Conservation (phyloP, 2,113 vertebrate species). For the Hassar affinis region DNA sequence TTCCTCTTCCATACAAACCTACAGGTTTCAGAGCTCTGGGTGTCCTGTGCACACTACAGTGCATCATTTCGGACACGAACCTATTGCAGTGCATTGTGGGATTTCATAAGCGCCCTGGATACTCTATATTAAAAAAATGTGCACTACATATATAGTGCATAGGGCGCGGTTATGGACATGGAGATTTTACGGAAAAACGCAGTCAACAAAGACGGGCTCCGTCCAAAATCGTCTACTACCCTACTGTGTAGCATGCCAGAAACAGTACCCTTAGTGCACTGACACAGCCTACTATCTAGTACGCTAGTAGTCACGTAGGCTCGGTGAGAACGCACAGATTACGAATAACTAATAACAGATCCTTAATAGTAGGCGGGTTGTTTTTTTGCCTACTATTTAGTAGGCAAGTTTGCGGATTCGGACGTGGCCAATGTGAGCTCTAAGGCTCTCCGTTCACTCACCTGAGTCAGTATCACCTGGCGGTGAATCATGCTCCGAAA, state of each 20-base stretch:
- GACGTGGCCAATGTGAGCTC: not conserved
- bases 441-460: conserved; percentile 24
- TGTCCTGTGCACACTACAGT: not conserved
- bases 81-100: conserved; percentile 2
- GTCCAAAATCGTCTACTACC: not conserved
- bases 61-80: not conserved
- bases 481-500: conserved; percentile 58
- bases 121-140: not conserved
- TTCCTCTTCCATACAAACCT: not conserved
- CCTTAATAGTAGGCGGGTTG: not conserved
- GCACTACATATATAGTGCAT: not conserved
- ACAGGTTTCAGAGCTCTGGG: not conserved
- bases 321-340: not conserved
- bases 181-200: not conserved
- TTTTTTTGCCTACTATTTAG: not conserved
- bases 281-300: too few relatives aligned
- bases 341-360: too few relatives aligned
- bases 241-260: not conserved
- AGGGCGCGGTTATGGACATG: not conserved
- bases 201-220: not conserved
- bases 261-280: not conserved
- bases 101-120: not conserved
- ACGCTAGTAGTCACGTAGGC: not conserved
- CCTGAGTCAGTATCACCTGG: conserved; percentile 60
- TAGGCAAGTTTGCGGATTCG: not conserved